Percentiles rank a stretch among this genome's conserved stretches.
Evolutionary conservation across 2,888 invertebrate genomes (phyloP).

Genomic region (Aphidius colemani): DNA sequence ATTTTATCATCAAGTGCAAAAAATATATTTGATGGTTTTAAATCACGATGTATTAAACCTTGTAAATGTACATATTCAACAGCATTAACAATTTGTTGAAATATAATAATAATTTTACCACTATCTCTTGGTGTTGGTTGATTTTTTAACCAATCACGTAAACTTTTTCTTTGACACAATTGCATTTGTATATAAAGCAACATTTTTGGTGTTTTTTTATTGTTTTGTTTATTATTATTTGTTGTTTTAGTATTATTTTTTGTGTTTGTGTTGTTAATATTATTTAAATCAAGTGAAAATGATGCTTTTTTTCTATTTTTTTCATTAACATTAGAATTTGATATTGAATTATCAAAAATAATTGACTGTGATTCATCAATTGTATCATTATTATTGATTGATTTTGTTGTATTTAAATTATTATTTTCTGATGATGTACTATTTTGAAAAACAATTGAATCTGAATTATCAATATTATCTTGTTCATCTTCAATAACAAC

Average conservation of each 20-base stretch:
- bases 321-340: conserved; percentile 16
- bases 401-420: conserved; percentile 1
- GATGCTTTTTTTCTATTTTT: conserved; percentile 32
- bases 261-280: too few species aligned
- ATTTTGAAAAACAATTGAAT: conserved; percentile 28
- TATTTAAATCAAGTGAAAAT: conserved; percentile 37
- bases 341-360: conserved; percentile 15
- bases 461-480: conserved; percentile 23
- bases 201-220: conserved; percentile 60
- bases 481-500: conserved; percentile 38
- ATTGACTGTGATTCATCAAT: conserved; percentile 25
- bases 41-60: conserved; percentile 92
- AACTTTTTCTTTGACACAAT: conserved; percentile 83
- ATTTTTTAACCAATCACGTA: conserved; percentile 84
- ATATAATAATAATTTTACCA: conserved; percentile 69
- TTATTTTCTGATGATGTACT: not conserved
- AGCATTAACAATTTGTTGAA: conserved; percentile 90
- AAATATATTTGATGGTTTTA: conserved; percentile 94
- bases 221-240: conserved; percentile 23
- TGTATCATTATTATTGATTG: conserved; percentile 19
- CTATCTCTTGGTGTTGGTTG: conserved; percentile 47
- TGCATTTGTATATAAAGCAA: conserved; percentile 98
- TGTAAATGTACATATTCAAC: conserved; percentile 94
- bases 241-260: not conserved
- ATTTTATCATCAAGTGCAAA: conserved; percentile 88